Base-by-base conservation (phyloP, 2,888 invertebrate species). In the Phrixothrix hirtus region DNA sequence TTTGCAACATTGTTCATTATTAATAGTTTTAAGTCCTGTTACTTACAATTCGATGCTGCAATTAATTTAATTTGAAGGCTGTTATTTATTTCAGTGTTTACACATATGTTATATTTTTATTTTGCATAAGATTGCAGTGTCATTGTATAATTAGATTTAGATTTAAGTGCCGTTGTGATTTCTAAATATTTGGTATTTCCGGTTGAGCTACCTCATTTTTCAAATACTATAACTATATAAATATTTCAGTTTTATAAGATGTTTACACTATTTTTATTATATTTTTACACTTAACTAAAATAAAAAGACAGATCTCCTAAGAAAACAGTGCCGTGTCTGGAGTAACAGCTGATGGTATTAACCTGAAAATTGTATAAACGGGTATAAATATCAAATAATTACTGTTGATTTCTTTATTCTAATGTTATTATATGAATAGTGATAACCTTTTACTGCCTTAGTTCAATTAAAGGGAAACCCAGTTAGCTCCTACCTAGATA, bases 301-400 rank as follows among this genome's bases (percentile, higher is more conserved):
- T 50, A 34, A 51, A 39, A 51, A 14, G 31, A 25, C 59, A 64
- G 68, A 68, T 68, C 68, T 68, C 69, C 64, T 56, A n/a, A n/a
- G n/a, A n/a, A n/a, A n/a, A n/a, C n/a, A n/a, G n/a, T n/a, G n/a
- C n/a, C n/a, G n/a, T n/a, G n/a, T n/a, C n/a, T n/a, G n/a, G n/a
- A n/a, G n/a, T n/a, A n/a, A n/a, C n/a, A n/a, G n/a, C n/a, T n/a
- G n/a, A n/a, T n/a, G n/a, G n/a, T n/a, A n/a, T n/a, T n/a, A n/a
- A n/a, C n/a, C n/a, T n/a, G n/a, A n/a, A n/a, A n/a, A n/a, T n/a
- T n/a, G n/a, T n/a, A n/a, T n/a, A n/a, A n/a, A n/a, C n/a, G n/a
- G n/a, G n/a, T n/a, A n/a, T n/a, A n/a, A n/a, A n/a, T n/a, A n/a
- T n/a, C n/a, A n/a, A n/a, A n/a, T n/a, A n/a, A n/a, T n/a, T n/a